A percentile compares a stretch with the other conserved stretches of the same genome.
phyloP scores from a whole-genome alignment of 2,888 invertebrate genomes.

The Sympetrum striolatum region DNA sequence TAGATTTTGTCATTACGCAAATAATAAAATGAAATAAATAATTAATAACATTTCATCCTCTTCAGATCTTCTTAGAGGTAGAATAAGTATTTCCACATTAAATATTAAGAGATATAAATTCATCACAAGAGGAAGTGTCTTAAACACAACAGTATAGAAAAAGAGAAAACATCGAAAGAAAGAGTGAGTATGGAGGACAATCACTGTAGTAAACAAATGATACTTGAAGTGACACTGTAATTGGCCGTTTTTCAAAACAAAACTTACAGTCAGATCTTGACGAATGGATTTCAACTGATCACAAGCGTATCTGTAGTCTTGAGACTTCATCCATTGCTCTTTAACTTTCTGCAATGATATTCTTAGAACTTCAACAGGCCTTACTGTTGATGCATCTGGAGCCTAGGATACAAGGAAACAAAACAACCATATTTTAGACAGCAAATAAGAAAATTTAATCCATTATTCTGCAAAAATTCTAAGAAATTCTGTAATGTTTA shows the following conservation, averaged over 20 bases:
- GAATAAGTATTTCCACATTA: neutral
- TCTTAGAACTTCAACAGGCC: slow-evolving; percentile 85
- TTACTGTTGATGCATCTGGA: slow-evolving; percentile 88
- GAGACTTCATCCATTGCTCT: slow-evolving; percentile 85
- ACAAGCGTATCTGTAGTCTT: slow-evolving; percentile 96
- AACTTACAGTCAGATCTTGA: slow-evolving; percentile 94
- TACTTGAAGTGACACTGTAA: too few relatives aligned
- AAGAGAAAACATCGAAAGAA: too few relatives aligned
- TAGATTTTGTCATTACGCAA: neutral
- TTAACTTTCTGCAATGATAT: slow-evolving; percentile 90
- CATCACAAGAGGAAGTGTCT: neutral
- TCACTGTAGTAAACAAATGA: too few relatives aligned
- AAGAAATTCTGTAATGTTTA: too few relatives aligned
- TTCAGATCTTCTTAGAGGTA: slow-evolving; percentile 36
- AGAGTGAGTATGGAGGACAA: too few relatives aligned
- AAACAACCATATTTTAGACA: slow-evolving; percentile 15
- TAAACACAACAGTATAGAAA: too few relatives aligned
- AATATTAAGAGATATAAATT: neutral
- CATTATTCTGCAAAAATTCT: too few relatives aligned
- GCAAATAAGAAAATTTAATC: too few relatives aligned
- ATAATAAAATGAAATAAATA: neutral
- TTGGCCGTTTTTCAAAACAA: neutral
- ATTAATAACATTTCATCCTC: neutral
- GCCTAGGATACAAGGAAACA: slow-evolving; percentile 67
- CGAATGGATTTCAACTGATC: slow-evolving; percentile 98